Evolutionary conservation across 1,140 invertebrate genomes (phyloP).

Genomic region (Micrasema minimum): DNA sequence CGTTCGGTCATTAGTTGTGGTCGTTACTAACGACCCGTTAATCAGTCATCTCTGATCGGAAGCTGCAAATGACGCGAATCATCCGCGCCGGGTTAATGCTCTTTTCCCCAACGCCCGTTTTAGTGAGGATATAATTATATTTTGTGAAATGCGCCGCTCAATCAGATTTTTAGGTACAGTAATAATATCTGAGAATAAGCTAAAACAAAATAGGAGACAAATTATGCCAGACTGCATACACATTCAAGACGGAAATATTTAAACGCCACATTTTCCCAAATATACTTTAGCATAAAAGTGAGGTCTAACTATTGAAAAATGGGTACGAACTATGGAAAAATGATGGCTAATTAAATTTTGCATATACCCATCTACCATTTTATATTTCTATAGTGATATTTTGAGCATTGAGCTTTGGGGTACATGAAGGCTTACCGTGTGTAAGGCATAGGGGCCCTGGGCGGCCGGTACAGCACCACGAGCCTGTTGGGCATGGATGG

Average conservation of each 20-base stretch:
- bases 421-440: slow-evolving; percentile 54
- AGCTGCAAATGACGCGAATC: slow-evolving; percentile 39
- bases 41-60: slow-evolving; percentile 40
- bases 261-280: too few species aligned
- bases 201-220: too few species aligned
- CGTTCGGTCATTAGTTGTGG: slow-evolving; percentile 32
- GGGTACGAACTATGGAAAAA: too few species aligned
- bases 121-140: slow-evolving; percentile 43
- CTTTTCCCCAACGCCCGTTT: slow-evolving; percentile 20
- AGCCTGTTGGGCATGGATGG: slow-evolving; percentile 49
- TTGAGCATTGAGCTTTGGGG: slow-evolving; percentile 38
- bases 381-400: too few species aligned
- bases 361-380: too few species aligned
- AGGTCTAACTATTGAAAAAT: too few species aligned
- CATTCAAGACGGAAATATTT: too few species aligned
- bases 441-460: slow-evolving; percentile 54
- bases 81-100: slow-evolving; percentile 23
- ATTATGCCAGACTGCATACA: too few species aligned
- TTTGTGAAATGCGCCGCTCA: slow-evolving; percentile 53
- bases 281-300: too few species aligned
- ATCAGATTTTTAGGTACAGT: too few species aligned
- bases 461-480: slow-evolving; percentile 43
- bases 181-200: too few species aligned
- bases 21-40: slow-evolving; percentile 32
- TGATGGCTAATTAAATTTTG: too few species aligned